Percentiles rank a stretch among this genome's conserved stretches.
Evolutionary conservation across 2,113 vertebrate species (phyloP).

Genomic region (Pelecanus crispus): DNA sequence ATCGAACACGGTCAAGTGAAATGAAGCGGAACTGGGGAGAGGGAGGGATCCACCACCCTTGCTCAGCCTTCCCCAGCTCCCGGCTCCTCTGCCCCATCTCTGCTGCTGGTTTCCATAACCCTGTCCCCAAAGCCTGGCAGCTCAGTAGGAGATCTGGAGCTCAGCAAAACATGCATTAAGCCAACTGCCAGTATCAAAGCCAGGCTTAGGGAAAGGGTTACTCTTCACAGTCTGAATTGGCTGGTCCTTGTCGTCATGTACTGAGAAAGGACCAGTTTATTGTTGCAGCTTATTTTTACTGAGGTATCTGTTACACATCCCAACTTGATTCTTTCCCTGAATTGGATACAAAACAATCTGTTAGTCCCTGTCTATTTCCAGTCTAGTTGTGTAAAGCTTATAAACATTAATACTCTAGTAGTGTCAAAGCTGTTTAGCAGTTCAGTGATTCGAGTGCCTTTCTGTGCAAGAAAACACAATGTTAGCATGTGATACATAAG

Average conservation of each 20-base stretch:
- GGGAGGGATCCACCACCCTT: neutral
- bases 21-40: neutral
- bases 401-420: conserved; percentile 55
- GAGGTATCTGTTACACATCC: conserved; percentile 68
- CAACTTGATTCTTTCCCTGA: conserved; percentile 60
- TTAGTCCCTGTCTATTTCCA: conserved; percentile 60
- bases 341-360: conserved; percentile 55
- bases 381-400: conserved; percentile 57
- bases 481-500: conserved; percentile 34
- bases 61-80: neutral
- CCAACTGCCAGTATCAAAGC: neutral
- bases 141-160: conserved; percentile 23
- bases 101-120: conserved; percentile 39
- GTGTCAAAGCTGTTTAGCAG: conserved; percentile 42
- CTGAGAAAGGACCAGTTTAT: conserved; percentile 10
- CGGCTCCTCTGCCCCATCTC: neutral
- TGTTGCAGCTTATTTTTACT: conserved; percentile 65
- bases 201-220: neutral
- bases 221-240: conserved; percentile 60
- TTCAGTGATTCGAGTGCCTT: conserved; percentile 55
- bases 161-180: neutral
- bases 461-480: conserved; percentile 64
- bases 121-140: neutral
- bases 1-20: conserved; percentile 7
- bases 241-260: neutral